Base-by-base conservation (phyloP, 1,140 invertebrate genomes). In the Macrobrachium rosenbergii region DNA sequence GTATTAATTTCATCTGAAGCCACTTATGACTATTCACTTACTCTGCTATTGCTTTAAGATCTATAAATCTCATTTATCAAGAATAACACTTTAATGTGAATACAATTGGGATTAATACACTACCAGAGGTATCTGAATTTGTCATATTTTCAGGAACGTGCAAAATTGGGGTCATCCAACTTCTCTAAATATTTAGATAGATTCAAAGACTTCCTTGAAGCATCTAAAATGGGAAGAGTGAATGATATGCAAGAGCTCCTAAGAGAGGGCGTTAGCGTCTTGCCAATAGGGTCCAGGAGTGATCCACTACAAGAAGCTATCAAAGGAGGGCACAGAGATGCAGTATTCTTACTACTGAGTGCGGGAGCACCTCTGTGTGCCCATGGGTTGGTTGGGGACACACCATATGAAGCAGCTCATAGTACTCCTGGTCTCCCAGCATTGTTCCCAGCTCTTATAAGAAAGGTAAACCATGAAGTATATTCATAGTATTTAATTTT, bases 321-420 rank as follows among this genome's bases (percentile, higher is more conserved):
- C 12, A 64, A 64, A 19, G 67, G 77, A 16, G 84, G 84, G 14
- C 84, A 87, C 63, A 28, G 84, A 16, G 79, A 87, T 73, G 79
- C 78, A 43, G 84, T 87, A 28, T 87, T 87, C 28, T 78, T 87
- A 52, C 69, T 87, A 21, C 23, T 87, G 45, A 45, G 63, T 60
- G 78, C 84, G 17, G 84, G 84, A 8, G 84, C 84, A 17, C 84
- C 84, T 23, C 63, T 87, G 0, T 87, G 84, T 81, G 84, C 84
- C n/a, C 78, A 87, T 43, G 84, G 84, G 10, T 69, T 87, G n/a
- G 45, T 87, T 16, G 84, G 84, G 17, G 75, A 87, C 84, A 87
- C 84, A 23, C 84, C 84, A 12, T 87, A 81, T 58, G 77, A 87
- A 45, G 84, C 78, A 64, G 77, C 77, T 28, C 84, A 87, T 37